Evolutionary conservation across 2,113 vertebrate genomes (phyloP).

Genomic region (Nothobranchius kuhntae): DNA sequence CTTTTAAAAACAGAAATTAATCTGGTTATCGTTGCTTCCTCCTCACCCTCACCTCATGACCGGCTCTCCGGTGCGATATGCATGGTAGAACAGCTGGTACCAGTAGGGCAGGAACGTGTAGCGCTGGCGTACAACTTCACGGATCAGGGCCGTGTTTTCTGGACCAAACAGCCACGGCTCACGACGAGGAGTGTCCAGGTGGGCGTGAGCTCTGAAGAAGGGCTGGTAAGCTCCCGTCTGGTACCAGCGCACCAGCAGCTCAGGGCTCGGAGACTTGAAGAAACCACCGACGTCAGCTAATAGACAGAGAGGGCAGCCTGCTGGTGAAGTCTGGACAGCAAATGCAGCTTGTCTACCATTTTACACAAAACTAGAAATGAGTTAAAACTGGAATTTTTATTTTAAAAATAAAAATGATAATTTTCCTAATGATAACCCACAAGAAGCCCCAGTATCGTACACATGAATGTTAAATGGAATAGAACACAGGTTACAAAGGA

Average conservation of each 20-base stretch:
- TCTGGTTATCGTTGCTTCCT: too few relatives aligned
- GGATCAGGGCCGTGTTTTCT: conserved; percentile 83
- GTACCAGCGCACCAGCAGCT: conserved; percentile 93
- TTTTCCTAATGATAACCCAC: not conserved
- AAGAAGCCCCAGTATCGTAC: not conserved
- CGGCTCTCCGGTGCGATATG: conserved; percentile 81
- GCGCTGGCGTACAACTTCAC: conserved; percentile 82
- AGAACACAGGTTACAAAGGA: not conserved
- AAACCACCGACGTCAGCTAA: conserved; percentile 91
- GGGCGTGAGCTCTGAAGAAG: conserved; percentile 90
- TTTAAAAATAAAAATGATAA: not conserved
- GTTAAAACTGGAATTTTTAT: not conserved
- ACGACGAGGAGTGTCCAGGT: conserved; percentile 89
- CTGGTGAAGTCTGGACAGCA: not conserved
- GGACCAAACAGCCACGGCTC: conserved; percentile 91
- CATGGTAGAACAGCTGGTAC: conserved; percentile 88
- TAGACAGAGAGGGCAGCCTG: not conserved
- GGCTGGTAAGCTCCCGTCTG: conserved; percentile 91
- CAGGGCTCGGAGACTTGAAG: conserved; percentile 86
- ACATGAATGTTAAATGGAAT: not conserved
- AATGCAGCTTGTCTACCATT: not conserved
- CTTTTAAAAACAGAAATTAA: too few relatives aligned
- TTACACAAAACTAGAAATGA: too few relatives aligned
- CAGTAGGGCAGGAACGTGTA: conserved; percentile 90
- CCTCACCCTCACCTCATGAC: conserved; percentile 84